phyloP scores from a whole-genome alignment of 2,113 vertebrate genomes.

The Oryzias melastigma region DNA sequence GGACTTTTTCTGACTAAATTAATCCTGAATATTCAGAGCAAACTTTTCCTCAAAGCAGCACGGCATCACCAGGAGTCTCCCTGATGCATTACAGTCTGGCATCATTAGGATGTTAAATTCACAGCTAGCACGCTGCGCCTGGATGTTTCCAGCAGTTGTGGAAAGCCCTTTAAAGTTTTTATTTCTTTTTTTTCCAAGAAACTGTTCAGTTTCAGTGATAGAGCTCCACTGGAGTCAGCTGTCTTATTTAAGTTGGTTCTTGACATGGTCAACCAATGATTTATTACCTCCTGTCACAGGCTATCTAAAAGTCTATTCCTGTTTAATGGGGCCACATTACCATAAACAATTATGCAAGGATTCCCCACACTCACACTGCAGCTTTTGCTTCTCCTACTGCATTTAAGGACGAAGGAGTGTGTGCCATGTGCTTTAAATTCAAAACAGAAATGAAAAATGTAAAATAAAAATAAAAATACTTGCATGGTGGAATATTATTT shows the following conservation, averaged over 20 bases:
- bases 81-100: slow-evolving; percentile 3
- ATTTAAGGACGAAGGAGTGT: no score
- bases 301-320: slow-evolving; percentile 50
- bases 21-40: slow-evolving; percentile 35
- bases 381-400: neutral
- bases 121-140: slow-evolving; percentile 1
- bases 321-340: slow-evolving; percentile 63
- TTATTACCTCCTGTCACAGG: slow-evolving; percentile 57
- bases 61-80: slow-evolving; percentile 27
- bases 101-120: slow-evolving; percentile 13
- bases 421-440: no score
- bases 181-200: slow-evolving; percentile 1
- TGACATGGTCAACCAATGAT: slow-evolving; percentile 65
- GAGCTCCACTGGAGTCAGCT: slow-evolving; percentile 43
- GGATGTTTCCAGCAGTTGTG: slow-evolving; percentile 5
- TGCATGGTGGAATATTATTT: no score
- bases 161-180: neutral
- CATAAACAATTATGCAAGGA: slow-evolving; percentile 47
- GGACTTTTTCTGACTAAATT: slow-evolving; percentile 45
- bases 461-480: no score
- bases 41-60: slow-evolving; percentile 29
- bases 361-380: neutral
- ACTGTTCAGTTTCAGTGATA: slow-evolving; percentile 22
- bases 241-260: slow-evolving; percentile 64
- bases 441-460: no score